Conservation (phyloP, 2,888 invertebrate species). For the Bhutanitis thaidina region DNA sequence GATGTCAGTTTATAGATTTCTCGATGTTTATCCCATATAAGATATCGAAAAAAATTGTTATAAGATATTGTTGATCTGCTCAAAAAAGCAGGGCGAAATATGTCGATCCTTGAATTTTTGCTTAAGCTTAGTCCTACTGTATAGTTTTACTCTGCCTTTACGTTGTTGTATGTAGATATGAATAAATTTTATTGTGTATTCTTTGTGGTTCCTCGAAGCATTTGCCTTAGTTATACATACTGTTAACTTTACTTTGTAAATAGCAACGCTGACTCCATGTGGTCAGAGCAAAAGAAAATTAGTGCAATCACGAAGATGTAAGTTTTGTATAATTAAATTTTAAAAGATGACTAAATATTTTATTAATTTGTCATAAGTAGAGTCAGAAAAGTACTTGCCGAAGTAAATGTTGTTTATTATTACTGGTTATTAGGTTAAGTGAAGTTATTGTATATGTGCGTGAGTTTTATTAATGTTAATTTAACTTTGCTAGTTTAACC, state of each 20-base stretch:
- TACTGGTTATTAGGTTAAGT: conserved; percentile 32
- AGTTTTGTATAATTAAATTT: too few relatives aligned
- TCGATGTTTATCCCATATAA: too few relatives aligned
- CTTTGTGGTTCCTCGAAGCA: conserved; percentile 68
- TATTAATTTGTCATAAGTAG: conserved; percentile 1
- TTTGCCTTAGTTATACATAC: conserved; percentile 50
- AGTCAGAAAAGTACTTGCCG: conserved; percentile 33
- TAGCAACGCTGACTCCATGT: conserved; percentile 19
- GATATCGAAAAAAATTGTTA: too few relatives aligned
- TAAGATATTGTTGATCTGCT: too few relatives aligned
- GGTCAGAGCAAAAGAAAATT: not conserved
- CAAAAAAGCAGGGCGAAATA: too few relatives aligned
- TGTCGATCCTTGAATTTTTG: too few relatives aligned
- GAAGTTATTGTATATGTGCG: conserved; percentile 28
- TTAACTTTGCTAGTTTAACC: conserved; percentile 37
- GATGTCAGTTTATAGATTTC: too few relatives aligned
- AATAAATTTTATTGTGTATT: conserved; percentile 22
- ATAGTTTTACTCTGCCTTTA: too few relatives aligned
- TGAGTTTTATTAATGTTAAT: conserved; percentile 20
- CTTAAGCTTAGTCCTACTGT: too few relatives aligned
- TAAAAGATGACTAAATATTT: too few relatives aligned
- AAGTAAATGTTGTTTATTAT: conserved; percentile 22
- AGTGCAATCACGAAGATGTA: conserved; percentile 27
- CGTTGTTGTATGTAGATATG: too few relatives aligned
- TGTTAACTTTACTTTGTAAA: conserved; percentile 23